Evolutionary conservation across 37 sponge, comb jelly and placozoan genomes (phyloP).

Genomic region (Tethya wilhelma): DNA sequence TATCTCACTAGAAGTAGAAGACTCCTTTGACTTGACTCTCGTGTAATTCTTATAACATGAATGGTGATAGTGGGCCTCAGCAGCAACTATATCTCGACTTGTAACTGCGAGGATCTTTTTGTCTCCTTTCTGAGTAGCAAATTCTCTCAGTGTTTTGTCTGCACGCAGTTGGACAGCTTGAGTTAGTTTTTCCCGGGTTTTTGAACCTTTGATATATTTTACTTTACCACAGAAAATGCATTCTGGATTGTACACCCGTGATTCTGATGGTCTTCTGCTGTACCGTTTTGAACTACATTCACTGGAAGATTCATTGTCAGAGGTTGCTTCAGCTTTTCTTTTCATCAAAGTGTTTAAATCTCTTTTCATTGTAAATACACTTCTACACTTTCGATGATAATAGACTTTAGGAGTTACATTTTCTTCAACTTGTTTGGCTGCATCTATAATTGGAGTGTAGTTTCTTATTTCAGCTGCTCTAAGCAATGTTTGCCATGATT

Average conservation of each 20-base stretch:
- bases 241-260: neutral
- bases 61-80: slow-evolving; percentile 6
- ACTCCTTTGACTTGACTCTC: neutral
- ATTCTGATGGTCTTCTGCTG: neutral
- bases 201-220: neutral
- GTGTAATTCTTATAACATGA: neutral
- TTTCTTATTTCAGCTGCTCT: slow-evolving; percentile 13
- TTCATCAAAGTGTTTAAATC: too few relatives aligned
- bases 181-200: neutral
- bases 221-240: neutral
- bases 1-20: neutral
- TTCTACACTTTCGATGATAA: neutral
- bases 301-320: too few relatives aligned
- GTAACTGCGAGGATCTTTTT: slow-evolving; percentile 2
- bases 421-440: neutral
- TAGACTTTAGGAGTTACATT: neutral
- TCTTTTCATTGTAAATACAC: neutral
- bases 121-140: neutral
- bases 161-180: slow-evolving; percentile 2
- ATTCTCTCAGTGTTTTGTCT: neutral
- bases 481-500: slow-evolving; percentile 6
- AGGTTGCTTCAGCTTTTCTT: neutral
- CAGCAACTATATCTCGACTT: slow-evolving; percentile 7
- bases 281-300: too few relatives aligned
- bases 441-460: neutral